phyloP scores from a whole-genome alignment of 2,797 vertebrate species.

The Holocentrus rufus region DNA sequence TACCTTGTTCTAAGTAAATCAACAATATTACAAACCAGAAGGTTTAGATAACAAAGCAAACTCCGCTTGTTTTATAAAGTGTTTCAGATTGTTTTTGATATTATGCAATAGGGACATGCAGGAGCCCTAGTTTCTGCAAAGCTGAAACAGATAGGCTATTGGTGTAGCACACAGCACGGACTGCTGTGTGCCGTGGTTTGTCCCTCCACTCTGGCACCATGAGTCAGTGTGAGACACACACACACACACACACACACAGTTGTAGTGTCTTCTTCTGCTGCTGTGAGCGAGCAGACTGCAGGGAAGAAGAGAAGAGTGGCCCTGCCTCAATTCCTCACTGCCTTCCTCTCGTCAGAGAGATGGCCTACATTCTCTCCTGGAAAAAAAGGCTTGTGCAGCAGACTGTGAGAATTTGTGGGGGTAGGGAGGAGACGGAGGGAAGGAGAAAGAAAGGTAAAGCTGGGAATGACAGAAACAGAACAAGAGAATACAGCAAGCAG shows the following conservation, averaged over 20 bases:
- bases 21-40: constrained; percentile 21
- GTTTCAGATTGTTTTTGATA: constrained; percentile 27
- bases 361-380: constrained; percentile 77
- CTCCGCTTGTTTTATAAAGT: neutral
- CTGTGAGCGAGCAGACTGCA: constrained; percentile 44
- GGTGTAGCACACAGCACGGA: constrained; percentile 9
- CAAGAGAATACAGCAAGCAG: constrained; percentile 37
- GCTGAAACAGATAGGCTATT: constrained; percentile 30
- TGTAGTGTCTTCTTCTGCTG: constrained; percentile 54
- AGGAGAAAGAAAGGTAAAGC: constrained; percentile 44
- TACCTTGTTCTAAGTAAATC: constrained; percentile 10
- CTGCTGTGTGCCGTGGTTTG: constrained; percentile 45
- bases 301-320: constrained; percentile 51
- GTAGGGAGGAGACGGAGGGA: constrained; percentile 62
- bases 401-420: constrained; percentile 73
- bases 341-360: constrained; percentile 70
- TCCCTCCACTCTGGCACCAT: constrained; percentile 38
- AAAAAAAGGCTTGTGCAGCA: constrained; percentile 65
- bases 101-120: constrained; percentile 27
- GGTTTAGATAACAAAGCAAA: constrained; percentile 16
- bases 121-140: constrained; percentile 45
- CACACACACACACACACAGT: constrained; percentile 13
- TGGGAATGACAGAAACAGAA: constrained; percentile 46
- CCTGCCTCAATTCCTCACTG: constrained; percentile 54
- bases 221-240: constrained; percentile 32